phyloP scores from a whole-genome alignment of 2,888 invertebrate species.

The Spialia ferax region DNA sequence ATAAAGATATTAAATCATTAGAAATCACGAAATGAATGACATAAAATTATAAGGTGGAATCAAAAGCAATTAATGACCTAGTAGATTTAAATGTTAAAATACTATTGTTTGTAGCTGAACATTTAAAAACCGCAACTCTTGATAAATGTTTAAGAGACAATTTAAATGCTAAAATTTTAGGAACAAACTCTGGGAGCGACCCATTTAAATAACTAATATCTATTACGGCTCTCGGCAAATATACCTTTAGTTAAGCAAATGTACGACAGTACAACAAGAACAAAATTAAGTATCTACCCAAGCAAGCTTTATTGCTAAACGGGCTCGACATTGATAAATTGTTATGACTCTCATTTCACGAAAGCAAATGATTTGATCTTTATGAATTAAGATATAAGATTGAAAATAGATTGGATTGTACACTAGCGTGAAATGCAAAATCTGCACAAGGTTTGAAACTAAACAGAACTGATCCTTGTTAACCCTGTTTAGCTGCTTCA shows the following conservation, averaged over 20 bases:
- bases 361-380: constrained; percentile 10
- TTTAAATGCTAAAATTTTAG: constrained; percentile 6
- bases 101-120: neutral
- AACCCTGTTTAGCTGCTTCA: neutral
- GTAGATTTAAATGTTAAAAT: too few species aligned
- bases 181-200: constrained; percentile 2
- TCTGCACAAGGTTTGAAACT: constrained; percentile 1
- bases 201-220: constrained; percentile 15
- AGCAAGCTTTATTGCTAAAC: constrained; percentile 34
- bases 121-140: neutral
- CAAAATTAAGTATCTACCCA: constrained; percentile 31
- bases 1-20: too few species aligned
- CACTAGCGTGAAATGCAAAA: constrained; percentile 18
- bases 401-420: constrained; percentile 11
- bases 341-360: constrained; percentile 28
- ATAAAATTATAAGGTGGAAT: too few species aligned
- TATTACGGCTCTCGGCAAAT: constrained; percentile 12
- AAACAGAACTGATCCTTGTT: neutral
- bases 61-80: too few species aligned
- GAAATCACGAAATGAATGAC: too few species aligned
- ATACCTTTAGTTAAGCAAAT: constrained; percentile 25
- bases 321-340: constrained; percentile 37
- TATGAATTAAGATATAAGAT: constrained; percentile 18
- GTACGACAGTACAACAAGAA: constrained; percentile 29
- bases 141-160: neutral